Conservation (phyloP, 2,888 invertebrate species). For the Lasioglossum zephyrum region DNA sequence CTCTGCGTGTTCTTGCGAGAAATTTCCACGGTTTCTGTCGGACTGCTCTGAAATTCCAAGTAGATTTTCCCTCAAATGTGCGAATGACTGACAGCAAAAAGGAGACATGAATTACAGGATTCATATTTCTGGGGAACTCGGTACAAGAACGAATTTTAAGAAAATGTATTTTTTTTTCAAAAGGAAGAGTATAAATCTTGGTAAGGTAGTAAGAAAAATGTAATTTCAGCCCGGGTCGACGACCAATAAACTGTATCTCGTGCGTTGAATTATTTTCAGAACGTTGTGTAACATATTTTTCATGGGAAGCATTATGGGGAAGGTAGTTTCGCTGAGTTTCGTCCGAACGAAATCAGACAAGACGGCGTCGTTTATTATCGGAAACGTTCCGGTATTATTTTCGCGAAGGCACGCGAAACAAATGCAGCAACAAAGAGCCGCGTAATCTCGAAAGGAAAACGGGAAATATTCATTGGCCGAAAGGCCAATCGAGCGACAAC, state of each 20-base stretch:
- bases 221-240: too few relatives aligned
- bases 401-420: conserved; percentile 2
- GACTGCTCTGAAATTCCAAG: too few relatives aligned
- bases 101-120: too few relatives aligned
- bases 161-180: too few relatives aligned
- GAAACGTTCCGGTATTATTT: background rate
- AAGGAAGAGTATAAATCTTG: too few relatives aligned
- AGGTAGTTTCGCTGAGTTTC: background rate
- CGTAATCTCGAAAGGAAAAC: conserved; percentile 4
- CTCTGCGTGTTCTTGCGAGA: too few relatives aligned
- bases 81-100: background rate
- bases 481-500: conserved; percentile 10
- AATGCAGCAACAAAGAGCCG: background rate
- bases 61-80: background rate
- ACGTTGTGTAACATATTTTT: background rate
- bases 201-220: too few relatives aligned
- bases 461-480: conserved; percentile 10
- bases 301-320: background rate
- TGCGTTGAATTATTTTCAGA: background rate
- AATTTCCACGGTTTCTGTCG: too few relatives aligned
- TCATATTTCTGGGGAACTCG: too few relatives aligned
- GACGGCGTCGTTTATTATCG: conserved; percentile 3
- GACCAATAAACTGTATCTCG: too few relatives aligned
- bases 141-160: too few relatives aligned
- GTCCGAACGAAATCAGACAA: background rate